phyloP scores from a whole-genome alignment of 1,140 invertebrate species.

The Helicorthomorpha holstii region DNA sequence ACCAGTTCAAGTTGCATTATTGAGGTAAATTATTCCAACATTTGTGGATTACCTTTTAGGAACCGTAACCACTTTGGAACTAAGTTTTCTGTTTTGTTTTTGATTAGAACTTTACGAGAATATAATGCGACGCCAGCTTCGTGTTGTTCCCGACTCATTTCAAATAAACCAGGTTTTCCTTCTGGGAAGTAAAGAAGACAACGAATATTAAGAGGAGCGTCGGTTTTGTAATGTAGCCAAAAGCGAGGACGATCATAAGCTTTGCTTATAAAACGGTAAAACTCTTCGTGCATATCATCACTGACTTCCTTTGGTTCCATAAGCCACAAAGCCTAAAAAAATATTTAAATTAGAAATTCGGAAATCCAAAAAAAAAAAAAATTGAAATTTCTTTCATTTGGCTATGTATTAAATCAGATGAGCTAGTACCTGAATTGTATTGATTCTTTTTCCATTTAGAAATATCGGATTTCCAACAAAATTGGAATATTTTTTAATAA shows the following conservation, averaged over 20 bases:
- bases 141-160: conserved; percentile 60
- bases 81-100: conserved; percentile 74
- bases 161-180: conserved; percentile 57
- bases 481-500: conserved; percentile 93
- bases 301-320: conserved; percentile 76
- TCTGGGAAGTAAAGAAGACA: conserved; percentile 86
- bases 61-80: conserved; percentile 89
- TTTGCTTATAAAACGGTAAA: conserved; percentile 73
- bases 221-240: conserved; percentile 64
- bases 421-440: conserved; percentile 57
- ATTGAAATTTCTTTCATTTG: background rate
- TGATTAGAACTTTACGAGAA: conserved; percentile 72
- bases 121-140: conserved; percentile 72
- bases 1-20: no score
- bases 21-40: no score
- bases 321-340: conserved; percentile 71
- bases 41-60: conserved; percentile 55
- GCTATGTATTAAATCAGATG: no score
- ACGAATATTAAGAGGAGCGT: conserved; percentile 78
- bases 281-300: conserved; percentile 70
- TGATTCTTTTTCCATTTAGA: conserved; percentile 70
- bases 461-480: conserved; percentile 86
- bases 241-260: conserved; percentile 69
- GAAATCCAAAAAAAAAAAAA: conserved; percentile 1
- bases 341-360: conserved; percentile 2